phyloP scores from a whole-genome alignment of 2,113 vertebrate genomes.

The Rhadina sibilatrix region DNA sequence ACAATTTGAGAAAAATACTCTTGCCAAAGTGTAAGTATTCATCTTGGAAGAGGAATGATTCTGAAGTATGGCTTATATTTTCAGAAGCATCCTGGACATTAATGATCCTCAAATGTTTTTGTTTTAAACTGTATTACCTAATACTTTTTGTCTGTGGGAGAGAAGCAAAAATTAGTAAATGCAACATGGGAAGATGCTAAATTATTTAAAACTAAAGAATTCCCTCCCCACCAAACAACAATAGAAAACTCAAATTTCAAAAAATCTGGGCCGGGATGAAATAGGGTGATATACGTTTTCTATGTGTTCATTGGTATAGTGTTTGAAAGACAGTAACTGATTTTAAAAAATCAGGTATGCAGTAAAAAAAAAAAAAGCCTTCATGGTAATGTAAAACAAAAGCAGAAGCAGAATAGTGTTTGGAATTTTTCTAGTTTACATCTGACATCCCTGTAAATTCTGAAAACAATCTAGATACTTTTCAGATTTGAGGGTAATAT shows the following conservation, averaged over 20 bases:
- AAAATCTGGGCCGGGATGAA: background rate
- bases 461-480: background rate
- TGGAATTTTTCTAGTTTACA: background rate
- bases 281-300: fast-evolving
- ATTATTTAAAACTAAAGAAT: background rate
- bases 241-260: background rate
- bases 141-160: background rate
- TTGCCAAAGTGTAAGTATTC: background rate
- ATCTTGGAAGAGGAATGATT: background rate
- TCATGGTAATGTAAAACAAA: background rate
- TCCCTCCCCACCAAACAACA: fast-evolving
- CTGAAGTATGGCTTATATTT: background rate
- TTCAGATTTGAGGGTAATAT: background rate
- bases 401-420: background rate
- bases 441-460: background rate
- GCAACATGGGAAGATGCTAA: background rate
- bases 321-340: background rate
- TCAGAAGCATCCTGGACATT: background rate
- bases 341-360: background rate
- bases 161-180: background rate
- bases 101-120: background rate
- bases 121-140: background rate
- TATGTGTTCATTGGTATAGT: background rate
- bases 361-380: background rate
- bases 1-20: background rate